Percentiles rank a stretch among this genome's conserved stretches.
These are phyloP conservation scores for Calypte anna DNA, from an alignment of 2,113 vertebrate genomes.

Conservation along the genomic window DNA sequence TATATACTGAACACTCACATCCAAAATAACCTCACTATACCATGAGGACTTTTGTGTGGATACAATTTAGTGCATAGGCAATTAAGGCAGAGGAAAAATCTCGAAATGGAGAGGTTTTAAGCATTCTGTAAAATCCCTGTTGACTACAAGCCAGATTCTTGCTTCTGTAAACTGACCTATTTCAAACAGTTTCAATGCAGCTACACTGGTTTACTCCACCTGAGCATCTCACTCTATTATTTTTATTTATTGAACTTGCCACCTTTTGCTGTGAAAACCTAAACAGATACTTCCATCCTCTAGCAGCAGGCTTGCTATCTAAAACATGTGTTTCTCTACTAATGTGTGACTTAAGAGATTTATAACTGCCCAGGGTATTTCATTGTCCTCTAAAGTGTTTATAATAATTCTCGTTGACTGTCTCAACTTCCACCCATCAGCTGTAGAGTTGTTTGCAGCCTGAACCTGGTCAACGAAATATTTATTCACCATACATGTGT, in stretches of 20 bases:
- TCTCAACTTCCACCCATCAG: neutral
- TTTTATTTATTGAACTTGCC: constrained; percentile 34
- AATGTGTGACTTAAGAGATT: constrained; percentile 18
- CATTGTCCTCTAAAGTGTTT: neutral
- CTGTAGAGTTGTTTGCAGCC: neutral
- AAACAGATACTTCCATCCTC: constrained; percentile 19
- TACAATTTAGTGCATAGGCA: neutral
- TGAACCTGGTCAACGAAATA: neutral
- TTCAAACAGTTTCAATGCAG: constrained; percentile 46
- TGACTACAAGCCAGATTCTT: constrained; percentile 53
- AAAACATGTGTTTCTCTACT: constrained; percentile 39
- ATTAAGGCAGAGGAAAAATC: constrained; percentile 15
- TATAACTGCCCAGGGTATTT: neutral
- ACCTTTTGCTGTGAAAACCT: constrained; percentile 27
- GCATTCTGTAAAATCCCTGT: constrained; percentile 22
- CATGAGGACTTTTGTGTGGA: neutral
- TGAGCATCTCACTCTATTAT: constrained; percentile 32
- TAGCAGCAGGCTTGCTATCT: constrained; percentile 22
- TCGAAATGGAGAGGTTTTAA: constrained; percentile 28
- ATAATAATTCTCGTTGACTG: neutral
- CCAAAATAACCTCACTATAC: constrained; percentile 42
- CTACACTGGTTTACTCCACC: constrained; percentile 40
- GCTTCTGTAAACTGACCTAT: constrained; percentile 43
- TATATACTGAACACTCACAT: neutral
- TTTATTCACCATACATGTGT: neutral